These are phyloP conservation scores for Craterocephalus amniculus DNA, from an alignment of 2,797 vertebrate genomes.

Conservation along the genomic window DNA sequence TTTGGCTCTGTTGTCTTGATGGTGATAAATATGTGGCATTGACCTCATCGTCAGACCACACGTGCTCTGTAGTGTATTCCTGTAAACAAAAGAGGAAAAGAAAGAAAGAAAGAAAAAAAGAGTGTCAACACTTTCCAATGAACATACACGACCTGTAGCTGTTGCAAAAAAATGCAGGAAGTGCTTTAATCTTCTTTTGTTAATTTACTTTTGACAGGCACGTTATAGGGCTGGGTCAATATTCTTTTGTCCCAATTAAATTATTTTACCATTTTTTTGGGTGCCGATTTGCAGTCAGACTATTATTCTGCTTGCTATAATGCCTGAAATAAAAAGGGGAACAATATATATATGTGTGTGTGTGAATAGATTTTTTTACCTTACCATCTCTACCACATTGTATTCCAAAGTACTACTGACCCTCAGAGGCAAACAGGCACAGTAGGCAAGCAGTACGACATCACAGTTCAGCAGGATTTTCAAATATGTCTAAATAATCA, in stretches of 20 bases:
- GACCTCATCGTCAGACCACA: constrained; percentile 76
- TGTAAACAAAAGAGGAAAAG: constrained; percentile 42
- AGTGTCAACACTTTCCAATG: not conserved
- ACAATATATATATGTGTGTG: too few species aligned
- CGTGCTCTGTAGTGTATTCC: constrained; percentile 70
- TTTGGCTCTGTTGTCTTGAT: constrained; percentile 50
- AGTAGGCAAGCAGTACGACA: not conserved
- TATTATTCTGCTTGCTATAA: too few species aligned
- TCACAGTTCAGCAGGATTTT: not conserved
- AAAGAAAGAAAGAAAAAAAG: not conserved
- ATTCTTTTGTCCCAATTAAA: too few species aligned
- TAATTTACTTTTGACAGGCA: constrained; percentile 9
- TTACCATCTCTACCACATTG: too few species aligned
- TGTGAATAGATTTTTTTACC: too few species aligned
- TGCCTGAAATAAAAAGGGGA: too few species aligned
- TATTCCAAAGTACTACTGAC: not conserved
- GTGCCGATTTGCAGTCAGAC: too few species aligned
- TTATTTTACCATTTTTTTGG: too few species aligned
- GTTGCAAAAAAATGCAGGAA: not conserved
- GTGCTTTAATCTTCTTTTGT: not conserved
- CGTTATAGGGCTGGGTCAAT: too few species aligned
- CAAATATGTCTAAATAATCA: not conserved
- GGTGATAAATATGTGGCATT: constrained; percentile 49
- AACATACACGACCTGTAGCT: constrained; percentile 5
- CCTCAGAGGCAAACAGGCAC: constrained; percentile 8